Conservation (phyloP, 2,797 vertebrate genomes). For the Sebastes hubbsi region DNA sequence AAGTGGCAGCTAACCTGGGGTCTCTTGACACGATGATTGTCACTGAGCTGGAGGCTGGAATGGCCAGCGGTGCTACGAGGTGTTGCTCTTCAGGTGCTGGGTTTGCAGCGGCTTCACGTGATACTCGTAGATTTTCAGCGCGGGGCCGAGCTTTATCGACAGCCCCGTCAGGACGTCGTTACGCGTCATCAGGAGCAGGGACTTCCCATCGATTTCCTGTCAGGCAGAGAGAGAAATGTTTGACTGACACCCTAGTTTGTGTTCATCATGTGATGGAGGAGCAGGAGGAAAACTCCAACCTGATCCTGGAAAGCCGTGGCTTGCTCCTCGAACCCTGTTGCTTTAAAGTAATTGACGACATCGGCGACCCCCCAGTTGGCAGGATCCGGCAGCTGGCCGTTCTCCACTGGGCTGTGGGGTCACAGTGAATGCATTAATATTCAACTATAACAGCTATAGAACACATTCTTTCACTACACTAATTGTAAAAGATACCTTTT, state of each 20-base stretch:
- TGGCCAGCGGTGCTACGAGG: constrained; percentile 81
- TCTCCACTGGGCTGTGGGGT: constrained; percentile 89
- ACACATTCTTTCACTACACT: not conserved
- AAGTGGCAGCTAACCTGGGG: constrained; percentile 69
- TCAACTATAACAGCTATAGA: not conserved
- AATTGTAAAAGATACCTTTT: constrained; percentile 88
- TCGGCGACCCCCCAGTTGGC: constrained; percentile 96
- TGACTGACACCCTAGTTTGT: not conserved
- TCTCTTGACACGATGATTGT: constrained; percentile 75
- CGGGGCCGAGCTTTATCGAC: constrained; percentile 97
- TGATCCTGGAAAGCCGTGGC: constrained; percentile 96
- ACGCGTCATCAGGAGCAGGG: constrained; percentile 97
- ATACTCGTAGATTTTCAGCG: constrained; percentile 99
- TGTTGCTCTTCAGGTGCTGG: constrained; percentile 93
- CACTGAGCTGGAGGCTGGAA: constrained; percentile 51
- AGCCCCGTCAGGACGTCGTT: constrained; percentile 98
- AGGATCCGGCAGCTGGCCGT: constrained; percentile 92
- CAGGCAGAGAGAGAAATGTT: constrained; percentile 48
- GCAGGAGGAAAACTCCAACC: constrained; percentile 75
- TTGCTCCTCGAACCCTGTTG: constrained; percentile 97
- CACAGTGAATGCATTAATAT: not conserved
- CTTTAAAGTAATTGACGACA: constrained; percentile 98
- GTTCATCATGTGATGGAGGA: not conserved
- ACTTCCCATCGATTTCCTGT: constrained; percentile 99
- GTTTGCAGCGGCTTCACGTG: constrained; percentile 98